Evolutionary conservation across 2,797 vertebrate species (phyloP), one percentile per base, ranked within the genome.

Genomic region (Astyanax mexicanus): DNA sequence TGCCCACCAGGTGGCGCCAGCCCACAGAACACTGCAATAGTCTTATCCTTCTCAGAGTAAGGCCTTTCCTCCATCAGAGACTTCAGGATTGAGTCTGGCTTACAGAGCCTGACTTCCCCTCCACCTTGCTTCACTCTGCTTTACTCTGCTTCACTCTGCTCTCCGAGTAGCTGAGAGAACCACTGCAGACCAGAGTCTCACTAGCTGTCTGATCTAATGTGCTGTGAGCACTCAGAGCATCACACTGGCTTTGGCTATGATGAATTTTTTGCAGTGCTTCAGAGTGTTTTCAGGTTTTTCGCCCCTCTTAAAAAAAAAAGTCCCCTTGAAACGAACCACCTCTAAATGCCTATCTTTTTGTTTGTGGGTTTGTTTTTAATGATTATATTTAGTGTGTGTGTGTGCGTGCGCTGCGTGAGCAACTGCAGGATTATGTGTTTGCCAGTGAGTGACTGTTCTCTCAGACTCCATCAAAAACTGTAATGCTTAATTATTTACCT

Each of bases 51-150:
- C 54, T 68, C 81, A 88, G 83, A 86, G 86, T 79, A 77, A 86
- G 87, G 81, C 84, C 84, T n/a, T n/a, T n/a, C n/a, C n/a, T 75
- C 87, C 82, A 88, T 89, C 88, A 88, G 86, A 88, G 88, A 92
- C 86, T 81, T 79, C 69, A 82, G 86, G 85, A 89, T 81, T 75
- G 69, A 78, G 58, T 76, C 80, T 64, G 44, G 72, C 42, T 45
- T 58, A 54, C 19, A 44, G 64, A 6, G 51, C 29, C 47, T n/a
- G n/a, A n/a, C n/a, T 27, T 17, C 38, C 58, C 27, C 42, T 17
- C 21, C 54, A n/a, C n/a, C n/a, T n/a, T 32, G 37, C 51, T 67
- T 57, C 44, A 19, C 55, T 72, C 69, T 37, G 3, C 54, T 66
- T 35, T 32, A n/a, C n/a, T n/a, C 54, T 32, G 37, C 51, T 67